These are phyloP conservation scores for Scalopus aquaticus DNA, from an alignment of 2,113 vertebrate genomes.

Conservation along the genomic window DNA sequence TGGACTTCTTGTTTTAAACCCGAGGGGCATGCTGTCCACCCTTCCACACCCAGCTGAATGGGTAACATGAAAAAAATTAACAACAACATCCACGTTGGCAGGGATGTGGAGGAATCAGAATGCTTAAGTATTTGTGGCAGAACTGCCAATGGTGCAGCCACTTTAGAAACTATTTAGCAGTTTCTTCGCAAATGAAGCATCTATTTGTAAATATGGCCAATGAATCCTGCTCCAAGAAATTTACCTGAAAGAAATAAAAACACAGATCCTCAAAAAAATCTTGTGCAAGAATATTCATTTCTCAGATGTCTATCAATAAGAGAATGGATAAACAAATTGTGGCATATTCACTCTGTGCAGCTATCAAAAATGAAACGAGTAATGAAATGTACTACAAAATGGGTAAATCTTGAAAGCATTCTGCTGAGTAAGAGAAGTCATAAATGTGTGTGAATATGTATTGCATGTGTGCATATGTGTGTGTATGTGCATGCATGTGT, in stretches of 20 bases:
- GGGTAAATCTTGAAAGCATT: not conserved
- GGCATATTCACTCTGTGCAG: rapidly evolving
- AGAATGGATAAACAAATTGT: not conserved
- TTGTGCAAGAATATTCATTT: no score
- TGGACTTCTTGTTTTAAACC: not conserved
- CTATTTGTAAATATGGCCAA: not conserved
- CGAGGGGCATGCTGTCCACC: rapidly evolving
- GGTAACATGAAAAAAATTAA: no score
- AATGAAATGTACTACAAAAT: not conserved
- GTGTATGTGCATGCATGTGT: no score
- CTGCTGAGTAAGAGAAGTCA: not conserved
- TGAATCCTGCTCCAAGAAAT: not conserved
- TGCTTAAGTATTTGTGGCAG: no score
- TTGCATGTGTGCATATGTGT: not conserved
- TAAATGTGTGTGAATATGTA: rapidly evolving
- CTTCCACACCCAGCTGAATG: not conserved
- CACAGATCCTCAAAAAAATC: not conserved
- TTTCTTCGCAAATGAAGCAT: not conserved
- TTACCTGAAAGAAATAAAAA: not conserved
- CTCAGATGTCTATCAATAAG: not conserved
- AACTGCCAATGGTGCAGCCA: not conserved
- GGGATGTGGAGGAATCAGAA: not conserved
- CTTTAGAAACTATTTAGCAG: not conserved
- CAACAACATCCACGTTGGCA: rapidly evolving
- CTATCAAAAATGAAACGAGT: not conserved